Evolutionary conservation across 2,888 invertebrate genomes (phyloP), one percentile per base, ranked within the genome.

Genomic region (Amphipyra berbera): DNA sequence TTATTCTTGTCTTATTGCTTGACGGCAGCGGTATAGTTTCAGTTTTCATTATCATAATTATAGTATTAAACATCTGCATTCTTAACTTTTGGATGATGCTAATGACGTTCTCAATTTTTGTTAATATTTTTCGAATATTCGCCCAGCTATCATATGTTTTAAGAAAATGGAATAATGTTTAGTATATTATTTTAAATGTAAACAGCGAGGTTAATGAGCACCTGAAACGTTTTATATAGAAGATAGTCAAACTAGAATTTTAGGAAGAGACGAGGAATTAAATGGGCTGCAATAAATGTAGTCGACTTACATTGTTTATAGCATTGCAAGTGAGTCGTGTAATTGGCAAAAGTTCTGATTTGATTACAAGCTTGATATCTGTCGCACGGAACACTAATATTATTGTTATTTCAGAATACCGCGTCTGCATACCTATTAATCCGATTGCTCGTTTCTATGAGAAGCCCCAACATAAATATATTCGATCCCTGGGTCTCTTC

Each of bases 271-370:
- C 9, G 13, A 0, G 7, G 13, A n/a, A 33, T 4, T 12, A 12
- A 4, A 21, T 2, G 53, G 7, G 48, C 3, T 38, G 6, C 0
- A 64, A 65, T 40, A 12, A 40, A 61, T 58, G 42, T 58, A 42
- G 52, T 69, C 74, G 3, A 10, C 21, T 37, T 53, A 65, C 40
- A 69, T 59, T 74, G 46, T 73, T 69, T 65, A 45, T 69, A 48
- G 42, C 52, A 46, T 58, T 44, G 37, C 54, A 57, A 74, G 52
- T 73, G 75, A 69, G n/a, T 53, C 70, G 72, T 69, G 65, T 74
- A 61, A 74, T 74, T 73, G 74, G 65, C 52, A 61, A 61, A 69
- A 73, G 65, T 73, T 73, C 58, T 61, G 74, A 73, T 69, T 74
- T 61, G 58, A 74, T 73, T 59, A 74, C 57, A 35, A 61, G 35